These are phyloP conservation scores for Zingel zingel DNA, from an alignment of 2,113 vertebrate species.

Conservation along the genomic window DNA sequence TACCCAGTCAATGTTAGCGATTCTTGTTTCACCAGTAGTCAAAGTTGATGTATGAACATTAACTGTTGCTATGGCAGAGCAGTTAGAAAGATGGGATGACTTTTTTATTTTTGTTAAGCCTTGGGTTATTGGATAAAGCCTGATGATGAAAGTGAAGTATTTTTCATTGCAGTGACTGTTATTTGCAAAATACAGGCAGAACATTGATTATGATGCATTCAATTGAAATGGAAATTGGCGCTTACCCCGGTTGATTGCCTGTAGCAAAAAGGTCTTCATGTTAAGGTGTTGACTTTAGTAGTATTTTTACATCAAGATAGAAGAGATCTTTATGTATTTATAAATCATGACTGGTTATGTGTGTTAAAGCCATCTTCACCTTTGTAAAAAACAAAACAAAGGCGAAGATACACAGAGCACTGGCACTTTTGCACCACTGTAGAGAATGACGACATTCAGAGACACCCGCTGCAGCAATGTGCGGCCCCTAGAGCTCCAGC, in stretches of 20 bases:
- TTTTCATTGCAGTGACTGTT: background rate
- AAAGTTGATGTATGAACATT: constrained; percentile 13
- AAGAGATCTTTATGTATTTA: background rate
- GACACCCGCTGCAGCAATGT: constrained; percentile 61
- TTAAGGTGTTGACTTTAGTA: background rate
- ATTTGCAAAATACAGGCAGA: background rate
- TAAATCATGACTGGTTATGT: background rate
- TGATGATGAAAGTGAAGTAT: background rate
- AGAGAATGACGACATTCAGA: constrained; percentile 69
- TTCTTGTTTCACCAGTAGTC: constrained; percentile 12
- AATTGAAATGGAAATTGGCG: background rate
- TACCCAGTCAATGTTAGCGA: background rate
- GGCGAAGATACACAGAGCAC: constrained; percentile 2
- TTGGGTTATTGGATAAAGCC: too few relatives aligned
- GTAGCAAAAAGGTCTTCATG: background rate
- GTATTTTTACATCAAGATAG: background rate
- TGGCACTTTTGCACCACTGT: constrained; percentile 40
- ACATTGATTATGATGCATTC: background rate
- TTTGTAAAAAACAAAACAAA: background rate
- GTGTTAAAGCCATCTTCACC: background rate
- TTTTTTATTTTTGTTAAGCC: too few relatives aligned
- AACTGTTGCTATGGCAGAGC: background rate
- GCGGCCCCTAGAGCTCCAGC: constrained; percentile 32
- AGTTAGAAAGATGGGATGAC: background rate
- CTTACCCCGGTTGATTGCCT: background rate